Percentiles rank a stretch among this genome's conserved stretches.
Evolutionary conservation across 2,797 vertebrate genomes (phyloP).

Genomic region (Danio jaintianensis): DNA sequence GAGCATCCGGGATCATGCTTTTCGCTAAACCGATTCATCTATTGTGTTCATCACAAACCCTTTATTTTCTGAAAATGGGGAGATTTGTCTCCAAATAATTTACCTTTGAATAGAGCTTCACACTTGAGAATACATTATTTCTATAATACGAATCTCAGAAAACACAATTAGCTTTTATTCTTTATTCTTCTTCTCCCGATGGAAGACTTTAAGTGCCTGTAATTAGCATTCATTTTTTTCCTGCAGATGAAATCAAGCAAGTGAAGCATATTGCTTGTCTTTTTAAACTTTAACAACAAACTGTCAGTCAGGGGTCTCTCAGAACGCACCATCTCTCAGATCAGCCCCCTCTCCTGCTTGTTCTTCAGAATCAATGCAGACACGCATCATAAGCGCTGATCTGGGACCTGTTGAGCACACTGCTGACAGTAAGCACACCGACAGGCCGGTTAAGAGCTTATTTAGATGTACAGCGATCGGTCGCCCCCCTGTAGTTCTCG

Average conservation of each 20-base stretch:
- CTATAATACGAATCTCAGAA: constrained; percentile 29
- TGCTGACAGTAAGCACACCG: constrained; percentile 1
- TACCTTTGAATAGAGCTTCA: constrained; percentile 33
- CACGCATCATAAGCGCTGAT: not conserved
- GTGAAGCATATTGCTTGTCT: constrained; percentile 17
- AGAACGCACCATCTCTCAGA: not conserved
- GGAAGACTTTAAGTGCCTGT: constrained; percentile 39
- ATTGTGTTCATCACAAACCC: constrained; percentile 23
- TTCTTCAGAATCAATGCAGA: not conserved
- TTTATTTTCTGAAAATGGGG: not conserved
- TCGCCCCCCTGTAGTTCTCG: constrained; percentile 22
- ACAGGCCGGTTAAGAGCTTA: constrained; percentile 45
- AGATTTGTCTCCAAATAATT: constrained; percentile 32
- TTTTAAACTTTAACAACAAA: constrained; percentile 49
- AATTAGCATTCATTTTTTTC: constrained; percentile 35
- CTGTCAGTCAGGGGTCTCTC: constrained; percentile 45
- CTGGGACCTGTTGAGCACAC: constrained; percentile 33
- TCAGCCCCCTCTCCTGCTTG: not conserved
- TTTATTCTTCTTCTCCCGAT: constrained; percentile 13
- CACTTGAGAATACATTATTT: constrained; percentile 46
- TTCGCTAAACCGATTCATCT: constrained; percentile 22
- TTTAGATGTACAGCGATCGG: constrained; percentile 48
- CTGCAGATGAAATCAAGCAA: constrained; percentile 40
- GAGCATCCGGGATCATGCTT: not conserved
- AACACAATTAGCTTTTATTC: constrained; percentile 39